phyloP scores from a whole-genome alignment of 1,140 invertebrate species.

The Acyrthosiphon pisum region DNA sequence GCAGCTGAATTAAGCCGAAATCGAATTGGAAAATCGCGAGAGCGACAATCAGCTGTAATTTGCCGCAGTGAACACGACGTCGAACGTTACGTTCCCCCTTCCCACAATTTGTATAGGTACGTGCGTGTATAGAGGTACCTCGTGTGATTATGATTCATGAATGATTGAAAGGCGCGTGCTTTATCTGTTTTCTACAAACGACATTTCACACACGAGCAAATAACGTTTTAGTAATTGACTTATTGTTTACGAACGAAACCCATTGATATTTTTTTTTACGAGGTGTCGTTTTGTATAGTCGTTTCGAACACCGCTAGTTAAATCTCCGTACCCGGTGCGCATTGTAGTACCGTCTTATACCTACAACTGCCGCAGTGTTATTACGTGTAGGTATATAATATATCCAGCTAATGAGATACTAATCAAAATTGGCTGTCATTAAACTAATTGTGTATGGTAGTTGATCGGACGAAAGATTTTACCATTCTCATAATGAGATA shows the following conservation, averaged over 20 bases:
- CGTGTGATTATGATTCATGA: background rate
- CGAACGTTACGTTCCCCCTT: background rate
- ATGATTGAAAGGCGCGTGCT: background rate
- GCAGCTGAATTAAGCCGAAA: background rate
- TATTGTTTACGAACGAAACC: background rate
- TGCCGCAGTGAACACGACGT: background rate
- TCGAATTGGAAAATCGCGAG: background rate
- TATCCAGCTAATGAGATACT: background rate
- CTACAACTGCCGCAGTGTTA: background rate
- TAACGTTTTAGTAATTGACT: background rate
- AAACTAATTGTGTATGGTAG: background rate
- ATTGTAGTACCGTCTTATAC: background rate
- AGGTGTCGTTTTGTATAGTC: background rate
- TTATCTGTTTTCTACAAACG: background rate
- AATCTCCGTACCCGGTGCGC: background rate
- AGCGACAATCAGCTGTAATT: background rate
- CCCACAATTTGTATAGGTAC: background rate
- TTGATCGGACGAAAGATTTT: background rate
- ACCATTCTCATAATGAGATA: background rate
- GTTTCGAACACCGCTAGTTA: background rate
- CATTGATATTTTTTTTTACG: background rate
- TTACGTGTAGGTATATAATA: background rate
- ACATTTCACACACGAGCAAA: background rate
- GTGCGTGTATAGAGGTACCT: background rate
- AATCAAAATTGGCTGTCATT: background rate